A percentile compares a stretch with the other conserved stretches of the same genome.
These are phyloP conservation scores for Ommatoiulus sabulosus DNA, from an alignment of 2,888 invertebrate species.

Conservation along the genomic window DNA sequence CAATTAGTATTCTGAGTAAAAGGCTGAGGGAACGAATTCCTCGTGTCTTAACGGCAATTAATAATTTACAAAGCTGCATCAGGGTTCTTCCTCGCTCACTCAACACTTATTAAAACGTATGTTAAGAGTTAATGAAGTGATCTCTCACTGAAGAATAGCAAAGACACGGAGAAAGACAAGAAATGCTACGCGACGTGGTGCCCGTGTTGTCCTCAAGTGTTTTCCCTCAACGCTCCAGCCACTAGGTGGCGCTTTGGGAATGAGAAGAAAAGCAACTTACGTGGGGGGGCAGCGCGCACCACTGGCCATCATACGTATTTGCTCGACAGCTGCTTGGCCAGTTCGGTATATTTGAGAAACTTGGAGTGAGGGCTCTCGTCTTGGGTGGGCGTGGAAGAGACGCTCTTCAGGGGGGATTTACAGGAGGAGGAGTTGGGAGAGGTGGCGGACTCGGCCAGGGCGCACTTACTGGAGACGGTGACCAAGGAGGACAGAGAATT, in stretches of 20 bases:
- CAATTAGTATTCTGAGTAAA: constrained; percentile 35
- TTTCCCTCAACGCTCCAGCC: not conserved
- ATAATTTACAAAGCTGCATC: constrained; percentile 40
- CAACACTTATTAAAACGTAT: constrained; percentile 36
- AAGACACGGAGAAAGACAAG: constrained; percentile 35
- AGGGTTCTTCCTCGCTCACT: constrained; percentile 3
- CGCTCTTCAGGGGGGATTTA: constrained; percentile 38
- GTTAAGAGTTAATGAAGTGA: constrained; percentile 39
- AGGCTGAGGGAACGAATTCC: constrained; percentile 36
- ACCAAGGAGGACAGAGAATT: not conserved
- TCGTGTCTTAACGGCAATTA: constrained; percentile 43
- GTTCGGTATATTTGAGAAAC: constrained; percentile 97
- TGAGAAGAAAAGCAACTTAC: constrained; percentile 4
- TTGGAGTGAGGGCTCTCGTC: constrained; percentile 96
- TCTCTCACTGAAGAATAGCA: constrained; percentile 36
- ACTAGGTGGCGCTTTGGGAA: not conserved
- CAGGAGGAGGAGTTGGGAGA: constrained; percentile 47
- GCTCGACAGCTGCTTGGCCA: constrained; percentile 97
- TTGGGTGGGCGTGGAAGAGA: constrained; percentile 67
- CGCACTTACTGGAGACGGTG: constrained; percentile 25
- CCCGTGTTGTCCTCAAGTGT: not conserved
- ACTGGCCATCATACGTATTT: constrained; percentile 74
- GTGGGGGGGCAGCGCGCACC: constrained; percentile 39
- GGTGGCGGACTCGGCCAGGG: constrained; percentile 49
- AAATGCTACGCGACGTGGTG: not conserved